Evolutionary conservation across 2,113 vertebrate species (phyloP), one percentile per base, ranked within the genome.

Genomic region (Salvator merianae): DNA sequence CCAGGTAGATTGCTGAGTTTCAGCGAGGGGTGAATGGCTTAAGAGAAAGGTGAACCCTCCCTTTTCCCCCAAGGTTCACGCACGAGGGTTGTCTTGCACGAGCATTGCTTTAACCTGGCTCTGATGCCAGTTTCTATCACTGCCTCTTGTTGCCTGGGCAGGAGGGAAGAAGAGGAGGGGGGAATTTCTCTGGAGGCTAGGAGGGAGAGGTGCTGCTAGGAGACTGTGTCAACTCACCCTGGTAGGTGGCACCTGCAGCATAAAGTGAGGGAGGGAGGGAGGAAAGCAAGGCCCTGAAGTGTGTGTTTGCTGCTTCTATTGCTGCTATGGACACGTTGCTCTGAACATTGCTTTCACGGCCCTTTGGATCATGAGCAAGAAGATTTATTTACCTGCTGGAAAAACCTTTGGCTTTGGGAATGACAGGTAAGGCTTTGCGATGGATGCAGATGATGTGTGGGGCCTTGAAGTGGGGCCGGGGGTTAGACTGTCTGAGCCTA

Each of bases 371-470:
- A 36, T 14, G 34, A 12, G 28, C 28, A 30, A 72, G 69, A 40
- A 53, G 28, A 2, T 13, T 22, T 18, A 30, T 9, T 30, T 34
- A 43, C 28, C 81, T 63, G 70, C 16, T 40, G 70, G 28, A 12
- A 12, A 9, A 43, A 8, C 7, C 40, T 10, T 26, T 28, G 40
- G 40, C 10, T 30, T 53, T 7, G 13, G 14, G n/a, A 20, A 83
- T 83, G 82, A 38, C 82, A 55, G 82, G 82, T 84, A 38, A 66
- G 47, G 16, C n/a, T 16, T 59, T 59, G 55, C 16, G 55, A 20
- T 59, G 55, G 55, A 59, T 59, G 55, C 55, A 59, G 55, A 16
- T 16, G 55, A 59, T 20, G 55, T 59, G 55, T 59, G 55, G 16
- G 55, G 55, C 55, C 55, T 59, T 59, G 55, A 59, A 59, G 18